These are phyloP conservation scores for Ophraella communa DNA, from an alignment of 2,888 invertebrate genomes.

Conservation along the genomic window DNA sequence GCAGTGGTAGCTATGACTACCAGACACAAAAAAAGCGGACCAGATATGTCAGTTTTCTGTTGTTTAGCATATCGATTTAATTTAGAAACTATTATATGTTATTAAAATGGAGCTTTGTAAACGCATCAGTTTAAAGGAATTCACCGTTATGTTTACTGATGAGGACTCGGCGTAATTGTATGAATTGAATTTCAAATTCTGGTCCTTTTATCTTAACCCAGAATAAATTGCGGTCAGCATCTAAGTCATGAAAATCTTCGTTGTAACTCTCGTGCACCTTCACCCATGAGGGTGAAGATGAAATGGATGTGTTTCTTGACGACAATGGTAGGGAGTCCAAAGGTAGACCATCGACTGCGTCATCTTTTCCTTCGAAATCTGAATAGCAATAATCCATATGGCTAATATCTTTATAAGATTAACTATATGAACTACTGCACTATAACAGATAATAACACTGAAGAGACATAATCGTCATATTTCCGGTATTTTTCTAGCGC, in stretches of 20 bases:
- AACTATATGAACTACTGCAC: neutral
- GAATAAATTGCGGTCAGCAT: neutral
- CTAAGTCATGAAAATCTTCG: neutral
- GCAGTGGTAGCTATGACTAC: slow-evolving; percentile 1
- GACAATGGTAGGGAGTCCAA: neutral
- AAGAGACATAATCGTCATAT: neutral
- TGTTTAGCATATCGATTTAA: neutral
- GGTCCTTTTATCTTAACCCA: neutral
- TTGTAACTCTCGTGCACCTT: neutral
- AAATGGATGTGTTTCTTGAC: neutral
- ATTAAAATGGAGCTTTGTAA: neutral
- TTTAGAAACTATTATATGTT: neutral
- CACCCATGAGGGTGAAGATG: neutral
- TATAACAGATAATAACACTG: neutral
- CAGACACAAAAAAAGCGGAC: neutral
- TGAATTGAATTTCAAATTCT: neutral
- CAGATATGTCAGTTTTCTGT: neutral
- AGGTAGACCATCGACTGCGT: neutral
- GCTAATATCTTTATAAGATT: neutral
- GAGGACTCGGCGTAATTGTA: neutral
- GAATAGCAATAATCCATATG: neutral
- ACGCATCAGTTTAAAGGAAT: neutral
- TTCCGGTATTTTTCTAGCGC: neutral
- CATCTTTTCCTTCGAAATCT: slow-evolving; percentile 1
- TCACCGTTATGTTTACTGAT: neutral